Evolutionary conservation across 2,888 invertebrate genomes (phyloP).

Genomic region (Halocaridina rubra): DNA sequence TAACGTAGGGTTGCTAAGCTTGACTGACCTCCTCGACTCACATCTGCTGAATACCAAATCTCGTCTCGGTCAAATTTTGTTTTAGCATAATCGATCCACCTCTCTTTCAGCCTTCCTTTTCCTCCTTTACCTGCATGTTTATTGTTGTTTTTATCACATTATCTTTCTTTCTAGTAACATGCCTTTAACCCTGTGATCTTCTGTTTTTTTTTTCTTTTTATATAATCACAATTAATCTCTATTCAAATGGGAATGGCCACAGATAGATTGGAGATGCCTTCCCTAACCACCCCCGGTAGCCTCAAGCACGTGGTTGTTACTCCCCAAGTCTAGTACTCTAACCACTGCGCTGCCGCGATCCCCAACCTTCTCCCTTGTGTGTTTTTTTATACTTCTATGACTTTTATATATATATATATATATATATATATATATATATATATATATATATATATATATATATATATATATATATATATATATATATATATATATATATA

Average conservation of each 20-base stretch:
- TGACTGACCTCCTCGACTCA: not conserved
- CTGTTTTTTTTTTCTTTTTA: not conserved
- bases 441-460: not conserved
- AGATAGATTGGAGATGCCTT: too few relatives aligned
- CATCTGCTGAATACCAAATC: too few relatives aligned
- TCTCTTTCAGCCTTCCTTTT: not conserved
- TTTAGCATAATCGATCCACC: too few relatives aligned
- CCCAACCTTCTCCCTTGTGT: not conserved
- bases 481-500: constrained; percentile 1
- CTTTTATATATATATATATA: too few relatives aligned
- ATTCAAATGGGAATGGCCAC: too few relatives aligned
- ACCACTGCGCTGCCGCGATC: too few relatives aligned
- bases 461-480: not conserved
- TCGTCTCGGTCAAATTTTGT: too few relatives aligned
- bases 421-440: not conserved
- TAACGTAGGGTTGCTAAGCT: too few relatives aligned
- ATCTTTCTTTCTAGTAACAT: not conserved
- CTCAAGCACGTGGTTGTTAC: not conserved
- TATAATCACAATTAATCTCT: too few relatives aligned
- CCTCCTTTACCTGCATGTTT: not conserved
- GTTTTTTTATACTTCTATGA: not conserved
- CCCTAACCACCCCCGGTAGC: too few relatives aligned
- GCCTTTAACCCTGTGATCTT: not conserved
- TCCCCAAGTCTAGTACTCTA: too few relatives aligned
- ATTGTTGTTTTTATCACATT: not conserved